These are phyloP conservation scores for Dendrolimus houi DNA, from an alignment of 2,888 invertebrate genomes.

Conservation along the genomic window DNA sequence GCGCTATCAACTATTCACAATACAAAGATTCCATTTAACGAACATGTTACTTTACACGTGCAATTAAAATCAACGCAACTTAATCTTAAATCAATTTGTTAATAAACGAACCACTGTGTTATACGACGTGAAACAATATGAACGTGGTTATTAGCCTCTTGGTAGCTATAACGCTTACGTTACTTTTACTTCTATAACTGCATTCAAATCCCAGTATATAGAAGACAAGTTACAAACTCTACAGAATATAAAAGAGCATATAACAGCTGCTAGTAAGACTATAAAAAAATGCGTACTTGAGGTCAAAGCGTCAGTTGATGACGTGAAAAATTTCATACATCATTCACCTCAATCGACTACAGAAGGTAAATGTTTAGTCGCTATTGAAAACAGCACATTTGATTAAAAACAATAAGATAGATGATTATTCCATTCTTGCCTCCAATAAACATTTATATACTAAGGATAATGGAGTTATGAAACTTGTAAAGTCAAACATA, in stretches of 20 bases:
- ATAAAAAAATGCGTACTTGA: conserved; percentile 57
- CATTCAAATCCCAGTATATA: conserved; percentile 49
- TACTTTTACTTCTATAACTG: conserved; percentile 31
- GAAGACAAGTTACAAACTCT: conserved; percentile 47
- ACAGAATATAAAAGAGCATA: conserved; percentile 42
- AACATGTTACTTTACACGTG: too few relatives aligned
- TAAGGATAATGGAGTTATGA: conserved; percentile 52
- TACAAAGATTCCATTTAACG: too few relatives aligned
- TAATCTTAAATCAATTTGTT: too few relatives aligned
- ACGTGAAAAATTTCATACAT: conserved; percentile 57
- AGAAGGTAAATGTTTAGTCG: conserved; percentile 65
- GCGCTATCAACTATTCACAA: too few relatives aligned
- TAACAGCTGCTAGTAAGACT: conserved; percentile 59
- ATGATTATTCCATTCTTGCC: conserved; percentile 38
- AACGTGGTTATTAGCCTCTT: background rate
- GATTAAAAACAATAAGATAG: conserved; percentile 52
- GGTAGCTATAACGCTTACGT: conserved; percentile 20
- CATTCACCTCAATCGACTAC: conserved; percentile 47
- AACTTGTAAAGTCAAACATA: conserved; percentile 41
- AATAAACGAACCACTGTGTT: too few relatives aligned
- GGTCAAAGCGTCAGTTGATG: conserved; percentile 50
- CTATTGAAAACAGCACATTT: conserved; percentile 50
- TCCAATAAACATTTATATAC: conserved; percentile 51
- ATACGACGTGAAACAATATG: too few relatives aligned
- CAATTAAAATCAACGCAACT: too few relatives aligned